These are phyloP conservation scores for Harpalus rubripes DNA, from an alignment of 2,888 invertebrate species.

Conservation along the genomic window DNA sequence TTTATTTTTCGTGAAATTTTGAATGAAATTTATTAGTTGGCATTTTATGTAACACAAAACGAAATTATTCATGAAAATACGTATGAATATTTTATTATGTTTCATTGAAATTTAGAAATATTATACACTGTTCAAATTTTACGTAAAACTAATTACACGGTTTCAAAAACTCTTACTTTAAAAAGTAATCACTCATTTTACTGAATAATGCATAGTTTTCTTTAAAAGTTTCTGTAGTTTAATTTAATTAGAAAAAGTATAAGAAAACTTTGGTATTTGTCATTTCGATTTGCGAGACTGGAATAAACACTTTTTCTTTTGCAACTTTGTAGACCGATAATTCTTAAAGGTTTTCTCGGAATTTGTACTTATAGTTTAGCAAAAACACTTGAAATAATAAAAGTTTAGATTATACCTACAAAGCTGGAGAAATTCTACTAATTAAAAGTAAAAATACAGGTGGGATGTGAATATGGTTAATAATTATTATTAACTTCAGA, in stretches of 20 bases:
- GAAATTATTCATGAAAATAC: slow-evolving; percentile 8
- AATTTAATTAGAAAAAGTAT: slow-evolving; percentile 1
- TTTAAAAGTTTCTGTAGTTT: neutral
- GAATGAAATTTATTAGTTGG: slow-evolving; percentile 9
- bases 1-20: neutral
- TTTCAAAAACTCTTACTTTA: too few species aligned
- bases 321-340: slow-evolving; percentile 16
- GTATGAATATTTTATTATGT: neutral
- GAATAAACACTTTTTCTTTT: neutral
- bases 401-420: neutral
- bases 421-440: neutral
- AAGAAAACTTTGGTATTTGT: slow-evolving; percentile 3
- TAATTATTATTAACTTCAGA: too few species aligned
- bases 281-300: neutral
- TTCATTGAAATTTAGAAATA: too few species aligned
- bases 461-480: neutral
- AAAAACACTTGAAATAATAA: neutral
- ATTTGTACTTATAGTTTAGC: slow-evolving; percentile 9
- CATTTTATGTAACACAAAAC: neutral
- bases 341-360: neutral
- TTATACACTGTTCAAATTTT: too few species aligned
- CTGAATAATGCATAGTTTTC: neutral
- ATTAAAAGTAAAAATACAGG: neutral
- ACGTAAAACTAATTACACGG: too few species aligned
- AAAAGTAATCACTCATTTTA: slow-evolving; percentile 10